These are phyloP conservation scores for Anas bernieri DNA, from an alignment of 2,797 vertebrate species.

Conservation along the genomic window DNA sequence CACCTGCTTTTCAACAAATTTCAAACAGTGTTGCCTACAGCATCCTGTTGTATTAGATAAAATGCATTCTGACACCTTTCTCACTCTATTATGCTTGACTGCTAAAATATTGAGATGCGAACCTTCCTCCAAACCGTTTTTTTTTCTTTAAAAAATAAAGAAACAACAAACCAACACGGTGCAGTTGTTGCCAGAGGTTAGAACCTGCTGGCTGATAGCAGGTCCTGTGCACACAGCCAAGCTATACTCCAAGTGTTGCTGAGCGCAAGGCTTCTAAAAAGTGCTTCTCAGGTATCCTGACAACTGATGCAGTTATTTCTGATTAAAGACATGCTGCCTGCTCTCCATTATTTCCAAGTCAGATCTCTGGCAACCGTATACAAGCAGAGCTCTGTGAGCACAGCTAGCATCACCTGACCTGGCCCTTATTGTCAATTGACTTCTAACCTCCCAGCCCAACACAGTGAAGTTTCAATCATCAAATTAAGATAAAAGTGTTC, in stretches of 20 bases:
- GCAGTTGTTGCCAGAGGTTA: constrained; percentile 9
- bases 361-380: fast-evolving
- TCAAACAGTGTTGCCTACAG: constrained; percentile 58
- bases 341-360: background rate
- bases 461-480: fast-evolving
- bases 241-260: background rate
- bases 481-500: background rate
- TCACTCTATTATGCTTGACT: constrained; percentile 8
- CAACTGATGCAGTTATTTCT: background rate
- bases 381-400: background rate
- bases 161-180: background rate
- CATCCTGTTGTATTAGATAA: constrained; percentile 39
- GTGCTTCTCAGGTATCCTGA: background rate
- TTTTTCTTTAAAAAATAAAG: background rate
- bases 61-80: constrained; percentile 62
- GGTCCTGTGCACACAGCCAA: background rate
- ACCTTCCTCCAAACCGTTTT: background rate
- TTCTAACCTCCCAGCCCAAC: background rate
- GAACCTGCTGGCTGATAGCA: background rate
- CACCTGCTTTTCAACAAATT: constrained; percentile 67
- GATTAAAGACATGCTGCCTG: background rate
- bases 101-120: constrained; percentile 28
- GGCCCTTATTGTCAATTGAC: background rate
- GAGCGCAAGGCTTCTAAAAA: background rate
- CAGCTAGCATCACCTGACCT: too few species aligned